Conservation (phyloP, 2,113 vertebrate species). For the Macrotus californicus region DNA sequence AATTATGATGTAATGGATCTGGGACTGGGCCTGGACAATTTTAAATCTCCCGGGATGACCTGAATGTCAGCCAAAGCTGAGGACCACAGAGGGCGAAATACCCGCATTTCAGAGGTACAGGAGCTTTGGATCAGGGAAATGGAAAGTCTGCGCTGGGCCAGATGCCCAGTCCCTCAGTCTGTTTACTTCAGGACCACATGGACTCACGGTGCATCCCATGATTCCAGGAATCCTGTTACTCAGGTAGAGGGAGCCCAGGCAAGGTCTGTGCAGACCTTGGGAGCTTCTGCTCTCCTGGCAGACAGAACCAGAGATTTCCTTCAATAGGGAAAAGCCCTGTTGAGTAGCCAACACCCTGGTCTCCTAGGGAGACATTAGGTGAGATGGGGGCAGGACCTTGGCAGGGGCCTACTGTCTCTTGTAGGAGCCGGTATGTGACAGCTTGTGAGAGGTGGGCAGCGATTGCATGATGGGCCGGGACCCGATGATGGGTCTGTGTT, state of each 20-base stretch:
- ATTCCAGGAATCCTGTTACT: background rate
- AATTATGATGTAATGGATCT: background rate
- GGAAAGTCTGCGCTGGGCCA: too few relatives aligned
- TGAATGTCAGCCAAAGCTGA: background rate
- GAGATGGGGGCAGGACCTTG: background rate
- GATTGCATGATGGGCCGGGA: background rate
- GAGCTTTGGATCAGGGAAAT: background rate
- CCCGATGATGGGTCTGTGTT: background rate
- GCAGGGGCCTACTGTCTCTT: background rate
- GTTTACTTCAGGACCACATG: accelerated
- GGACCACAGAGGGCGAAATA: background rate
- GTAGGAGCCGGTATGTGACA: background rate
- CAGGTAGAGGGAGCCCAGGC: background rate
- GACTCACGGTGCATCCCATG: accelerated
- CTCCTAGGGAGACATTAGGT: background rate
- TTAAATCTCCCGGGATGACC: background rate
- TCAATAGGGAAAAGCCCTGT: background rate
- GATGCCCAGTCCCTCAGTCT: accelerated
- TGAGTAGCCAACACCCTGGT: accelerated
- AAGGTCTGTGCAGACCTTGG: background rate
- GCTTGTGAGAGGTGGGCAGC: background rate
- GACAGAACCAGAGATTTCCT: background rate
- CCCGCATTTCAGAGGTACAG: background rate
- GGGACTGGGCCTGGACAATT: background rate
- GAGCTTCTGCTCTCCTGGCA: background rate